Percentiles rank a stretch among this genome's conserved stretches.
Evolutionary conservation across 1,140 invertebrate genomes (phyloP).

Genomic region (Eciton burchellii): DNA sequence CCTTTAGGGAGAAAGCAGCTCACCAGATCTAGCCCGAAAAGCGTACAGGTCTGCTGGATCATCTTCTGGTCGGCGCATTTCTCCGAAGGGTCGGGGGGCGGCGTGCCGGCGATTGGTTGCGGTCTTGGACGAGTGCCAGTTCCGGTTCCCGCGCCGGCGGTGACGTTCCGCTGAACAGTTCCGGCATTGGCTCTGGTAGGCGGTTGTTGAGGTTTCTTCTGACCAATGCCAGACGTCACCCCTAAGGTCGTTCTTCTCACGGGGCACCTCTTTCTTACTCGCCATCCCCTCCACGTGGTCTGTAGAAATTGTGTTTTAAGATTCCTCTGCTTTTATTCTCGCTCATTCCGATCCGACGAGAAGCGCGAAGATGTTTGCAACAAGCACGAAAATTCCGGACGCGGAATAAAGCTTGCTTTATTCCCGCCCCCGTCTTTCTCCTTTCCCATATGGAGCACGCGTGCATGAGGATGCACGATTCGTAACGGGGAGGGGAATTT

Average conservation of each 20-base stretch:
- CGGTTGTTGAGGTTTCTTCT: slow-evolving; percentile 73
- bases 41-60: slow-evolving; percentile 94
- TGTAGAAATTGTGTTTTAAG: too few relatives aligned
- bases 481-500: too few relatives aligned
- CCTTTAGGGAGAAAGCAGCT: slow-evolving; percentile 67
- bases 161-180: slow-evolving; percentile 78
- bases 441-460: too few relatives aligned
- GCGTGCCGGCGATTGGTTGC: slow-evolving; percentile 95
- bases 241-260: slow-evolving; percentile 85
- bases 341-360: not conserved
- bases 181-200: slow-evolving; percentile 68
- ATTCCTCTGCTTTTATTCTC: not conserved
- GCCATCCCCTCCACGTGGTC: slow-evolving; percentile 93
- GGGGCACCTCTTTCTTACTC: slow-evolving; percentile 90
- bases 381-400: too few relatives aligned
- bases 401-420: too few relatives aligned
- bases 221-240: slow-evolving; percentile 64
- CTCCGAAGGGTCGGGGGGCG: slow-evolving; percentile 90
- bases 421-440: too few relatives aligned
- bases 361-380: too few relatives aligned
- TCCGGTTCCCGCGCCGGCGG: slow-evolving; percentile 77
- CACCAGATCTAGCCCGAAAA: slow-evolving; percentile 95
- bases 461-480: too few relatives aligned
- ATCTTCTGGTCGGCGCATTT: slow-evolving; percentile 94
- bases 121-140: slow-evolving; percentile 90